phyloP scores from a whole-genome alignment of 53 echinoderm and acorn worm species.

The Holothuria scabra region DNA sequence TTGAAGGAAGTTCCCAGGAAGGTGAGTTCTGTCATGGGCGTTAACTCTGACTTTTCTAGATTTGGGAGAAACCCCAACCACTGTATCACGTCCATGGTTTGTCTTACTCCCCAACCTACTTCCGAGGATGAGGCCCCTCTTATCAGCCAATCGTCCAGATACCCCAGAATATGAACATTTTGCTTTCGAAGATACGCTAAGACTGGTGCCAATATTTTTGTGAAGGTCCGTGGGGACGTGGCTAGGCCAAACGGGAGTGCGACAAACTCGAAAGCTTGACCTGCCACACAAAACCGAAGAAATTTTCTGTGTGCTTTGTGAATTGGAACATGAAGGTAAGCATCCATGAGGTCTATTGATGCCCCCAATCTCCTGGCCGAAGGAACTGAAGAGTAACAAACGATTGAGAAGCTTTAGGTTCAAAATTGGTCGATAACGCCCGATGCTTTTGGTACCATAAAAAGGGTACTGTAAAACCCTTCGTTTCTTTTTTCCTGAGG shows the following conservation, averaged over 20 bases:
- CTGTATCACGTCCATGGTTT: background rate
- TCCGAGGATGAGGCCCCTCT: background rate
- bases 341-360: constrained; percentile 4
- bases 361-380: background rate
- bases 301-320: background rate
- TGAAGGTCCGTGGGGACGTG: background rate
- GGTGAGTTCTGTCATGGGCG: background rate
- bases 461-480: background rate
- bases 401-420: background rate
- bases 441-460: background rate
- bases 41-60: background rate
- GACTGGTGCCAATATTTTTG: background rate
- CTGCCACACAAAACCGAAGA: background rate
- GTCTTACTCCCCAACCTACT: background rate
- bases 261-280: background rate
- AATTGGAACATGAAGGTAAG: background rate
- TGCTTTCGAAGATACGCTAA: background rate
- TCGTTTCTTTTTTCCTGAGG: background rate
- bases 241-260: background rate
- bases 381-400: background rate
- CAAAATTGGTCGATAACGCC: background rate
- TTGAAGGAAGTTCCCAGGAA: background rate
- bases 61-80: background rate
- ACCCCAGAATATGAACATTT: background rate
- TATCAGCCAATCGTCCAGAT: background rate